phyloP scores from a whole-genome alignment of 2,113 vertebrate species.

The Aix galericulata region DNA sequence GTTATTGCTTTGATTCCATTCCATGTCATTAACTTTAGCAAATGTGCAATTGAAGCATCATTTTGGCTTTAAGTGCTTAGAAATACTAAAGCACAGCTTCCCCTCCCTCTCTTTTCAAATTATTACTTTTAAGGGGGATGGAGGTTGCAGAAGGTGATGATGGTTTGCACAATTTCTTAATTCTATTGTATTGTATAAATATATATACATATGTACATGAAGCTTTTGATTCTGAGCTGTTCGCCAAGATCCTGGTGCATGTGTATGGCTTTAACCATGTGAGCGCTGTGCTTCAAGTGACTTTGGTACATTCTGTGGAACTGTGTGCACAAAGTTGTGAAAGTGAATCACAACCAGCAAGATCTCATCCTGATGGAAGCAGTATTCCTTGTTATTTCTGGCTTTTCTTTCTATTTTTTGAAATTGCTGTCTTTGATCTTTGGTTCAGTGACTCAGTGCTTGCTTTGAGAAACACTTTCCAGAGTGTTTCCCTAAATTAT shows the following conservation, averaged over 20 bases:
- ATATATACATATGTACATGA: background rate
- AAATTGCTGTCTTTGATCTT: constrained; percentile 14
- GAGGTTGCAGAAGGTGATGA: background rate
- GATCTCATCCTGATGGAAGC: background rate
- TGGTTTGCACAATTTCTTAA: constrained; percentile 17
- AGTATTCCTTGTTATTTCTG: background rate
- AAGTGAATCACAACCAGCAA: background rate
- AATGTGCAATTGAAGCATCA: constrained; percentile 53
- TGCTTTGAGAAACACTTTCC: constrained; percentile 3
- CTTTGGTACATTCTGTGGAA: background rate
- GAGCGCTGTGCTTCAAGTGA: background rate
- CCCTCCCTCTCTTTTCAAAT: background rate
- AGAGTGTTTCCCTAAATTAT: constrained; percentile 3
- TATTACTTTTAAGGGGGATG: background rate
- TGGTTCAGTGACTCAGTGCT: constrained; percentile 11
- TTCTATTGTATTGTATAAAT: background rate
- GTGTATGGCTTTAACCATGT: background rate
- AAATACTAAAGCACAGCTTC: constrained; percentile 10
- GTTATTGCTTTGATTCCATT: constrained; percentile 61
- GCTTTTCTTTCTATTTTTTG: background rate
- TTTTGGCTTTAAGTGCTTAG: constrained; percentile 33
- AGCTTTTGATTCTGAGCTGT: background rate
- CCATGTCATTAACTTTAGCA: constrained; percentile 63
- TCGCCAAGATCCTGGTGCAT: background rate
- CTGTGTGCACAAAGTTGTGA: accelerated